Base-by-base conservation (phyloP, 1,140 invertebrate species). In the Drosophila watanabei region DNA sequence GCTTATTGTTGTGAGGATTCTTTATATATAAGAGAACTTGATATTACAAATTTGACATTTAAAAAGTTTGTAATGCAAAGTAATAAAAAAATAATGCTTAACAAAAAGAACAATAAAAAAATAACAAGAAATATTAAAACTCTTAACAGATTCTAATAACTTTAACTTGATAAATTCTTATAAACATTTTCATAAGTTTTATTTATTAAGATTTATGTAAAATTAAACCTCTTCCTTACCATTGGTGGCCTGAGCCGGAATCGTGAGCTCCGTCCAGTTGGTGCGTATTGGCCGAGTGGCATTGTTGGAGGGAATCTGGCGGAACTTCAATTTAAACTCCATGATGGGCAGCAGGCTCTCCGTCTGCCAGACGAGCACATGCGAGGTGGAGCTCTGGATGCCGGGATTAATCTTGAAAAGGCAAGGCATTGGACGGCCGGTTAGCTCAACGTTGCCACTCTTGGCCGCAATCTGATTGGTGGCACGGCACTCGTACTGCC, bases 401-500 rank as follows among this genome's bases (percentile, higher is more conserved):
- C 84, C 87, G 0, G 93, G 91, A 48, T 91, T 94, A 58, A 94
- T 94, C 69, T 95, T 96, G 57, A 96, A 95, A 2, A 95, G 81
- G 9, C 95, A 95, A 13, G 94, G 94, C 93, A 96, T 95, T 2
- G 93, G 93, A 5, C 93, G 75, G 2, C 92, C 93, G 35, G 95
- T 95, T 14, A 96, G 88, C 76, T 96, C 94, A 32, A 96, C 94
- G 11, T 80, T 91, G 28, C 93, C 93, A 43, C 94, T 93, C 24
- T 90, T 93, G 18, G 82, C 93, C 3, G 97, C 97, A 9, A 97
- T 89, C 18, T 94, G 94, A 91, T 98, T 98, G 37, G 95, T 95
- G 0, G 96, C 97, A 32, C 95, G 94, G 91, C 97, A 98, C 1
- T 96, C 95, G 86, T 97, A 98, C 75, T 95, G 95, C 0, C 97